Evolutionary conservation across 2,888 invertebrate genomes (phyloP), one percentile per base, ranked within the genome.

Genomic region (Athrips mouffetella): DNA sequence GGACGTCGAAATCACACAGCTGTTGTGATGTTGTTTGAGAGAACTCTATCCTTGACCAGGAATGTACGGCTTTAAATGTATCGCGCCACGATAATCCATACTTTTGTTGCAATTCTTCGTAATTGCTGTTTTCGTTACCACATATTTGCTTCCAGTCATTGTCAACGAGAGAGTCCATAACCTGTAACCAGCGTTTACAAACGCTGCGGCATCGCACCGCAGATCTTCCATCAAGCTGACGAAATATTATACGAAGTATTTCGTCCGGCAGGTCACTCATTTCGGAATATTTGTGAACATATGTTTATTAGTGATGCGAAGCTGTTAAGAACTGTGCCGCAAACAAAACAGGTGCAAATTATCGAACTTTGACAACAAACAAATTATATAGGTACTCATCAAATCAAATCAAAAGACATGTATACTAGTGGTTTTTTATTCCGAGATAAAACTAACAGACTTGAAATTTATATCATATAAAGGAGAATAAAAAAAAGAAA

Each of bases 61-160:
- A 44, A 21, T 21, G 30, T 8, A 44, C 6, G 20, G 44, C 20
- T 18, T 21, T 31, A 10, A 16, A 44, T 1, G 31, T 11, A 8
- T 44, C 31, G 4, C 31, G 31, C 44, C 44, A 44, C 1, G 44
- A 21, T 3, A 44, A 6, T 5, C 44, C 44, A 8, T 44, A 31
- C 20, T 44, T 44, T 3, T 11, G 6, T 11, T 11, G 44, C 8
- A 10, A 30, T 2, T 6, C 7, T 1, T 8, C 31, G 31, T 44
- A 44, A 13, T 44, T 21, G 8, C 13, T 13, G 8, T 2, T 2
- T n/a, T 31, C 20, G 11, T 27, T 31, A 21, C 11, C 3, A 13
- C 21, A 21, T 2, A 44, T 30, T 20, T 13, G 6, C 31, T 31
- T n/a, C 44, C 44, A 44, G 31, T 11, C 31, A 7, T 11, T 21